Base-by-base conservation (phyloP, 1,140 invertebrate genomes). In the Polypedilum pembai region DNA sequence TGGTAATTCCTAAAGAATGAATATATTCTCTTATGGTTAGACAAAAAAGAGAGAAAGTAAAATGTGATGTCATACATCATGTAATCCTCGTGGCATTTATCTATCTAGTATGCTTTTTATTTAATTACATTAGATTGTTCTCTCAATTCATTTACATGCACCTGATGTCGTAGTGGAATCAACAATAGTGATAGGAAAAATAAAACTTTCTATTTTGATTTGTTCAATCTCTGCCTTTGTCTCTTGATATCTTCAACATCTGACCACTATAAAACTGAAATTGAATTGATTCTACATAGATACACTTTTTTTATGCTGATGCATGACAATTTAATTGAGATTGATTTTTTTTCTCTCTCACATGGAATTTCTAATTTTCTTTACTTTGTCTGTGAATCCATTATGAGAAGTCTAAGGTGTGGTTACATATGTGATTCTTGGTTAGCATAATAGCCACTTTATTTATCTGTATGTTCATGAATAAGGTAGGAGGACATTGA, bases 291-390 rank as follows among this genome's bases (percentile, higher is more conserved):
- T 56, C n/a, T n/a, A 56, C 45, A 56, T 56, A 56, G 3, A 56
- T 56, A 15, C 12, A n/a, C 15, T 56, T 56, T 56, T 56, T 56
- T 56, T 56, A 12, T 56, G 45, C 45, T 56, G 45, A 56, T 56
- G 8, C 45, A 56, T 15, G 45, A n/a, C 45, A 56, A 56, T 56
- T 56, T 56, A 56, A 56, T 56, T 56, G 45, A 56, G 45, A 56
- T 56, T 56, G 45, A 56, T 56, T 56, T 56, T 56, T 56, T 56
- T 15, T 56, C 15, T 12, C 8, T 45, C 41, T 45, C 41, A 4
- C 8, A 15, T 56, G n/a, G 45, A 56, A 56, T 56, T 56, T 56
- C 8, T 56, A 56, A 56, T 56, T 56, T n/a, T 56, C 45, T 56
- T 56, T 4, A 12, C 4, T 33, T 33, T 56, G 24, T 33, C 5